phyloP scores from a whole-genome alignment of 2,113 vertebrate genomes.

The Perca flavescens region DNA sequence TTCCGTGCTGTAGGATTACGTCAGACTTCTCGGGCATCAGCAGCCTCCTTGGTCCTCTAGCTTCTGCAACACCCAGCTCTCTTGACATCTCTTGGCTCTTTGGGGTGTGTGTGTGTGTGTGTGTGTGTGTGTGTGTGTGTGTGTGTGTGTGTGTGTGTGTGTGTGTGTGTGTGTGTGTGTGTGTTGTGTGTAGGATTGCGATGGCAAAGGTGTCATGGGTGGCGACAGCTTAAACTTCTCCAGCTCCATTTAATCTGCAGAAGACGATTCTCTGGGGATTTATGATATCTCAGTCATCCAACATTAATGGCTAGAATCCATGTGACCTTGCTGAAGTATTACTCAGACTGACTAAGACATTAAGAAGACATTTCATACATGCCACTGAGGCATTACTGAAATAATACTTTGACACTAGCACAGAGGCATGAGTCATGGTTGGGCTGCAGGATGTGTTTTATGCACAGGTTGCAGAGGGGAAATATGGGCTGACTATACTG shows the following conservation, averaged over 20 bases:
- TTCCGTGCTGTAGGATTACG: conserved; percentile 26
- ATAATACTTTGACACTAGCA: conserved; percentile 59
- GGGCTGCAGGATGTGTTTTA: conserved; percentile 27
- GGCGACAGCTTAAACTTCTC: conserved; percentile 67
- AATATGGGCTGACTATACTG: conserved; percentile 8
- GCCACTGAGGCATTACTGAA: conserved; percentile 42
- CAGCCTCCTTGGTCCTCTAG: conserved; percentile 34
- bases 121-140: conserved; percentile 6
- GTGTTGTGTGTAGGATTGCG: neutral
- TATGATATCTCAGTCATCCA: conserved; percentile 59
- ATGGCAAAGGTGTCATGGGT: conserved; percentile 41
- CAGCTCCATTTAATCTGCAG: conserved; percentile 71
- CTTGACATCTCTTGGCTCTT: conserved; percentile 47
- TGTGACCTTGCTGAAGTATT: conserved; percentile 62
- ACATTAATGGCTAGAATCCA: conserved; percentile 57
- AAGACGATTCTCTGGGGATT: conserved; percentile 64
- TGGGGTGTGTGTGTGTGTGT: too few species aligned
- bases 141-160: neutral
- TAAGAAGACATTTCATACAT: conserved; percentile 58
- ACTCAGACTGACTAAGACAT: conserved; percentile 59
- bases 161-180: neutral
- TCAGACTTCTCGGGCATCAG: conserved; percentile 30
- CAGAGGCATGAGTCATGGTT: conserved; percentile 35
- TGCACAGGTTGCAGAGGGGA: conserved; percentile 28
- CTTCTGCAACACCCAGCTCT: conserved; percentile 43